Base-by-base conservation (phyloP, 1,140 invertebrate genomes). In the Drosophila auraria region DNA sequence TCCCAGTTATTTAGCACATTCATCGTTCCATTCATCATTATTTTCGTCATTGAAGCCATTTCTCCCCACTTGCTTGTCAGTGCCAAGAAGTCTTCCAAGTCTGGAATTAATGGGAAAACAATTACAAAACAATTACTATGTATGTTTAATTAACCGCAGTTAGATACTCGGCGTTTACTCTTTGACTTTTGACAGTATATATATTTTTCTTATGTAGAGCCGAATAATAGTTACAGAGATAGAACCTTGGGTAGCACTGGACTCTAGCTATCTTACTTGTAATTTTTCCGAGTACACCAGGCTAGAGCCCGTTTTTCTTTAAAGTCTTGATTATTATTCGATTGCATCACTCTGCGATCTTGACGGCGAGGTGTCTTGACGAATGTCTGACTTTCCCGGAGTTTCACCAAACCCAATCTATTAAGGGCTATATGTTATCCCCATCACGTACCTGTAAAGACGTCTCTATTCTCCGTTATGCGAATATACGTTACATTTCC, bases 1-100 rank as follows among this genome's bases (percentile, higher is more conserved):
- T 72, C 56, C 0, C 5, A 2, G 5, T 75, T 64, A n/a, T 64
- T n/a, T 2, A 87, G 33, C 3, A 87, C 44, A 61, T 89, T 89
- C 0, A 83, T 40, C 0, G 25, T 27, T 2, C 50, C 40, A 4
- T 69, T 82, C 4, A 77, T n/a, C 71, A 82, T 60, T 3, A 51
- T 53, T 7, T 25, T 82, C 0, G 69, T 23, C 11, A 84, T 50
- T 0, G 25, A 53, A 5, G 4, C n/a, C 11, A 79, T 42, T 17
- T 66, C 78, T 12, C 7, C 12, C 68, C 64, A 80, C 33, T 71
- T 76, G 15, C 50, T 58, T 2, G 2, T 1, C n/a, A 25, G n/a
- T 12, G 11, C 1, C 6, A 45, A 11, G 5, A 44, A 36, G 27
- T 71, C 68, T 27, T 25, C 38, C 6, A 69, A 47, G 0, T 71